Evolutionary conservation across 1,140 invertebrate genomes (phyloP), one percentile per base, ranked within the genome.

Genomic region (Papilio xuthus): DNA sequence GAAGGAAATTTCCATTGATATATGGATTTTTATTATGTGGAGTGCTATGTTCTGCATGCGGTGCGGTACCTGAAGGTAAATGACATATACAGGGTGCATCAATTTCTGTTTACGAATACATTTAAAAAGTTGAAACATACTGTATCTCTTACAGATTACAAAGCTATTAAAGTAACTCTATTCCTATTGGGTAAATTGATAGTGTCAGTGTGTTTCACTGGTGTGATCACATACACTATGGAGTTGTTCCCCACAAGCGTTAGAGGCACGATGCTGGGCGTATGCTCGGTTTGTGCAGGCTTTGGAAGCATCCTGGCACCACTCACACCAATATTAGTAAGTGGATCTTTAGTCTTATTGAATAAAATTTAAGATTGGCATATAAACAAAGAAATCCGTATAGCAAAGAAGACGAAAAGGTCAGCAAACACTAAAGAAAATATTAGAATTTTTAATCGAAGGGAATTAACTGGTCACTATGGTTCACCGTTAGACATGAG

Each of bases 151-250:
- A 13, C 81, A 90, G 89, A 78, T 18, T 82, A 82, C 28, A 69
- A 63, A 1, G 88, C 85, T 85, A 28, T 92, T 1, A 95, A 95
- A 60, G 84, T 96, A 72, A 78, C 92, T 13, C 78, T 95, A 2
- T 97, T 96, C 82, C 91, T 98, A 32, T 81, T 96, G 0, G 97
- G 97, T 0, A 97, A 97, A 91, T 95, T 96, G 86, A 94, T 95
- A 23, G 96, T 96, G 41, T 95, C 96, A 0, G 94, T 95, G 53
- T 95, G 96, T 4, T 97, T 96, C 84, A 95, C 96, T 8, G 95
- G 96, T 8, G 90, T 96, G 3, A 96, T 96, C 83, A 95, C 96
- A 26, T 96, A 96, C 78, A 96, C 96, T 0, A 95, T 96, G 77
- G 96, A 97, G 88, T 91, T 97, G 83, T 97, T 96, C 87, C 96